phyloP scores from a whole-genome alignment of 2,797 vertebrate genomes.

The Falco novaeseelandiae region DNA sequence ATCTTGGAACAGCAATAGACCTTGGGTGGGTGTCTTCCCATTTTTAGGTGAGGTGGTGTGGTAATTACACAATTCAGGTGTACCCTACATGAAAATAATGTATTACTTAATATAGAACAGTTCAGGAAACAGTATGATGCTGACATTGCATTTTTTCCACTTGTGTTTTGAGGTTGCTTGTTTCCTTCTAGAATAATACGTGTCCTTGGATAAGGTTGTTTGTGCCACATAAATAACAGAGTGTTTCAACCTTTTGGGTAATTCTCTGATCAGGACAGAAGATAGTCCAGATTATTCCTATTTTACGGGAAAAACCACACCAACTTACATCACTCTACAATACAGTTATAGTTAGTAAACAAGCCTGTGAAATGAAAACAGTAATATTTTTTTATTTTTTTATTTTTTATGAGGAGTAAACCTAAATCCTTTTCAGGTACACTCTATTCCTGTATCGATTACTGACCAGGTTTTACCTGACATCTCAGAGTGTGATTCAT shows the following conservation, averaged over 20 bases:
- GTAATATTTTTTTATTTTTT: not conserved
- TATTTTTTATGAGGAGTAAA: not conserved
- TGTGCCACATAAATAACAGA: not conserved
- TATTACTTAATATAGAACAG: constrained; percentile 36
- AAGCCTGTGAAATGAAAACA: not conserved
- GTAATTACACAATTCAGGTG: constrained; percentile 18
- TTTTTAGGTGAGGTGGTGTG: constrained; percentile 14
- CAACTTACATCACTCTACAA: not conserved
- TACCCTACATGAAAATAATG: not conserved
- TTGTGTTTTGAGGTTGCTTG: constrained; percentile 12
- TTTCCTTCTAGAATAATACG: not conserved
- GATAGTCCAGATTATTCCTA: not conserved
- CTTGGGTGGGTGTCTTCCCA: not conserved
- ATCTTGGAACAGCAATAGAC: not conserved
- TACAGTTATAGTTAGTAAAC: not conserved
- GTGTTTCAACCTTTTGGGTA: not conserved
- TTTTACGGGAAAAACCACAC: constrained; percentile 13
- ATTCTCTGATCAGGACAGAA: constrained; percentile 9
- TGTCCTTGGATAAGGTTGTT: constrained; percentile 19
- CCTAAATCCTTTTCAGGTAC: not conserved
- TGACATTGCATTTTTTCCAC: constrained; percentile 27
- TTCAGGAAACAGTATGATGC: constrained; percentile 31
- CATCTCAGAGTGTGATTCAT: not conserved
- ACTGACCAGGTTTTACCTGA: not conserved
- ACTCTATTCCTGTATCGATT: not conserved